Evolutionary conservation across 2,888 invertebrate genomes (phyloP).

Genomic region (Chrysodeixis includens): DNA sequence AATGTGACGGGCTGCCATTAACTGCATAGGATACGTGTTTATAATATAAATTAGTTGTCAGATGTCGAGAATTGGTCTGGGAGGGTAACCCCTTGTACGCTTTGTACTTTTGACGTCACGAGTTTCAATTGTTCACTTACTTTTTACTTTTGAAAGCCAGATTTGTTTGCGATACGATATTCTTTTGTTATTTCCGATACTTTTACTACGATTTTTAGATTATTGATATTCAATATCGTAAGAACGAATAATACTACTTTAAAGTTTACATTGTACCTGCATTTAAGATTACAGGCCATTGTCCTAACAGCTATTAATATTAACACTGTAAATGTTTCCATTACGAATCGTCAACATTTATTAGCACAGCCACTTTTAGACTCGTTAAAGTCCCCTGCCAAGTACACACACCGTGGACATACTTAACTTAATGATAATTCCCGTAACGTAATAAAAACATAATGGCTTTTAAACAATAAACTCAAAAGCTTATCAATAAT

Average conservation of each 20-base stretch:
- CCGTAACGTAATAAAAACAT: conserved; percentile 37
- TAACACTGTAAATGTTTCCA: background rate
- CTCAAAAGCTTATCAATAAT: conserved; percentile 58
- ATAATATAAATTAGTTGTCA: conserved; percentile 51
- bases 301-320: background rate
- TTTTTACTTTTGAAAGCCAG: background rate
- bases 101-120: background rate
- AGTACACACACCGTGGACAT: background rate
- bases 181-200: too few relatives aligned
- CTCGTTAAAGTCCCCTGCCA: background rate
- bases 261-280: too few relatives aligned
- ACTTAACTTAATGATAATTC: conserved; percentile 23
- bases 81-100: conserved; percentile 19
- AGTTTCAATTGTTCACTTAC: background rate
- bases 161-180: too few relatives aligned
- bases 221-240: too few relatives aligned
- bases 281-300: background rate
- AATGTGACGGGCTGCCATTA: conserved; percentile 46
- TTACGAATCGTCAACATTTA: background rate
- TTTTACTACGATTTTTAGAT: too few relatives aligned
- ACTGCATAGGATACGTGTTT: conserved; percentile 49
- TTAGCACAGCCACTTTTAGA: background rate
- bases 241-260: too few relatives aligned
- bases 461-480: conserved; percentile 49
- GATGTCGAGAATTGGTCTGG: conserved; percentile 38